These are phyloP conservation scores for Eurystomus glaucurus DNA, from an alignment of 2,797 vertebrate species.

Conservation along the genomic window DNA sequence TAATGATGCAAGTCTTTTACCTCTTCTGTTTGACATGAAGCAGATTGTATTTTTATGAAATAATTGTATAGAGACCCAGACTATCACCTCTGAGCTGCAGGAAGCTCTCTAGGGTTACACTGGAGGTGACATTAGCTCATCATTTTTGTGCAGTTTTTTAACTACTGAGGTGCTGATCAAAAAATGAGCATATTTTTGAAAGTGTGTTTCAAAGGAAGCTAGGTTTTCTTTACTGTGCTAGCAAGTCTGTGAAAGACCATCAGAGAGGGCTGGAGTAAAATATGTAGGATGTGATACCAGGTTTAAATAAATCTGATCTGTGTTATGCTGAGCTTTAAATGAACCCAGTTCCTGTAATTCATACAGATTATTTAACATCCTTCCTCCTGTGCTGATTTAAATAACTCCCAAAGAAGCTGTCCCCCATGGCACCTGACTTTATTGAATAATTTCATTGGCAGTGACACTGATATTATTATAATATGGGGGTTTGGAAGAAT, in stretches of 20 bases:
- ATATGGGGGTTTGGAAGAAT: not conserved
- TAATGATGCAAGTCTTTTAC: slow-evolving; percentile 30
- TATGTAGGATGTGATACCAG: not conserved
- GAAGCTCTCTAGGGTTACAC: not conserved
- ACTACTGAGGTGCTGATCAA: not conserved
- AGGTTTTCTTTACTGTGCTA: not conserved
- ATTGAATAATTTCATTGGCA: slow-evolving; percentile 32
- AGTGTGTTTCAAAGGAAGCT: not conserved
- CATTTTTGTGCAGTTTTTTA: not conserved
- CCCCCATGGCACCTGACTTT: not conserved
- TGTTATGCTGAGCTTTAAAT: slow-evolving; percentile 10
- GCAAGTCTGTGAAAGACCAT: not conserved
- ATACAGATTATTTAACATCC: slow-evolving; percentile 9
- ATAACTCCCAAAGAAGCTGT: not conserved
- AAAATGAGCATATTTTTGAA: not conserved
- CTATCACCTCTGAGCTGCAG: not conserved
- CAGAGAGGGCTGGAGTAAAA: not conserved
- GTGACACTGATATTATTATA: not conserved
- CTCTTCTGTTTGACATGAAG: slow-evolving; percentile 35
- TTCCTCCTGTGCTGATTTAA: slow-evolving; percentile 33
- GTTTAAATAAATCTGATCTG: not conserved
- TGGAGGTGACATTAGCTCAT: not conserved
- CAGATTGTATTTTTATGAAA: slow-evolving; percentile 14
- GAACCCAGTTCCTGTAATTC: slow-evolving; percentile 12
- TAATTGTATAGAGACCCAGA: not conserved